Evolutionary conservation across 2,797 vertebrate species (phyloP).

Genomic region (Masticophis lateralis): DNA sequence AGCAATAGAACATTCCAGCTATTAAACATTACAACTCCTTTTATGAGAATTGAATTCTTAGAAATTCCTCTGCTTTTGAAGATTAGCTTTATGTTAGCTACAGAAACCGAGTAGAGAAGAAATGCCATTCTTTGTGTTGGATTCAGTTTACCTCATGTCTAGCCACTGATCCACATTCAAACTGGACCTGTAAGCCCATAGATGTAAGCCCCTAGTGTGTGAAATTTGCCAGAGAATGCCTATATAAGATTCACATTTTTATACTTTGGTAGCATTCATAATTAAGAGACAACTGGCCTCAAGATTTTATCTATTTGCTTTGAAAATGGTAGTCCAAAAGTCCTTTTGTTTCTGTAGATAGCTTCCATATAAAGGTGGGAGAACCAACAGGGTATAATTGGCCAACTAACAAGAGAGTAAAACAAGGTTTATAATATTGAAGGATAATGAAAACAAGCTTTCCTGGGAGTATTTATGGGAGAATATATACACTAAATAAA

Average conservation of each 20-base stretch:
- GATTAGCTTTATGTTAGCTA: background rate
- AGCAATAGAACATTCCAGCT: conserved; percentile 49
- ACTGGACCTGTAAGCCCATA: background rate
- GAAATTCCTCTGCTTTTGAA: conserved; percentile 13
- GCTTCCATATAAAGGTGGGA: background rate
- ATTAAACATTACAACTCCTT: background rate
- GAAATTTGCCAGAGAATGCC: background rate
- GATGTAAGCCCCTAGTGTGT: background rate
- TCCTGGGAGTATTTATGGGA: background rate
- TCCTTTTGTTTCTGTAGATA: background rate
- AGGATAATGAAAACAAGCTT: background rate
- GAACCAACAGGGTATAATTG: background rate
- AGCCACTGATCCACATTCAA: background rate
- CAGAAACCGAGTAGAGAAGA: background rate
- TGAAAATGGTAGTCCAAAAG: background rate
- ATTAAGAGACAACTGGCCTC: background rate
- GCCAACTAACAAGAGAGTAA: background rate
- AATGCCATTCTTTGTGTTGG: background rate
- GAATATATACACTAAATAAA: background rate
- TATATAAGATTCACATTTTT: background rate
- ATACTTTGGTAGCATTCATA: background rate
- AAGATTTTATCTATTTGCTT: background rate
- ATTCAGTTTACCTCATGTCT: background rate
- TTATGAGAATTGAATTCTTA: background rate
- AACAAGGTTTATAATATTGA: background rate